These are phyloP conservation scores for Drosophila jambulina DNA, from an alignment of 1,140 invertebrate species.

Conservation along the genomic window DNA sequence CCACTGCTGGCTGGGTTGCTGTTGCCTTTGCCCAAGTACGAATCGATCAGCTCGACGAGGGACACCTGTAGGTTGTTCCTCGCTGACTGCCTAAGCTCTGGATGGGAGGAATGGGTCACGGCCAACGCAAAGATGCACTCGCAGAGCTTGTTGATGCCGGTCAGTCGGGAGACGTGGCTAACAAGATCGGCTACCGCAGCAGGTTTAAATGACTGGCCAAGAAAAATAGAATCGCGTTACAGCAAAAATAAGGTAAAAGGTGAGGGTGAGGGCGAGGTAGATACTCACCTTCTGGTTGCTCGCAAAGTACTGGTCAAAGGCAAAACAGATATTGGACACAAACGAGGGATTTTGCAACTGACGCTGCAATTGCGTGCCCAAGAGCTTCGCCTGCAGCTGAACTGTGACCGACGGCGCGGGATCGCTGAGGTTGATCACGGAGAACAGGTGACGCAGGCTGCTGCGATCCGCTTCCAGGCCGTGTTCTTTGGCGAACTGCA, in stretches of 20 bases:
- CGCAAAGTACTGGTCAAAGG: slow-evolving; percentile 90
- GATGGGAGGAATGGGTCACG: slow-evolving; percentile 91
- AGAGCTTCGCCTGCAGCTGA: slow-evolving; percentile 89
- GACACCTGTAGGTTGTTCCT: slow-evolving; percentile 92
- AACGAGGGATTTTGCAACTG: slow-evolving; percentile 91
- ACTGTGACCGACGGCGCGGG: slow-evolving; percentile 85
- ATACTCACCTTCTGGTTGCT: slow-evolving; percentile 87
- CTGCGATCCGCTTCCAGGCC: slow-evolving; percentile 95
- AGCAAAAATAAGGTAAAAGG: too few species aligned
- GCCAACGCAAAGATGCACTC: slow-evolving; percentile 95
- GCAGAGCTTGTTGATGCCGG: slow-evolving; percentile 93
- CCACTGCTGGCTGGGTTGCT: slow-evolving; percentile 91
- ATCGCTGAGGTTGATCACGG: slow-evolving; percentile 88
- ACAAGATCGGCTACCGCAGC: slow-evolving; percentile 89
- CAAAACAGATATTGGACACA: slow-evolving; percentile 92
- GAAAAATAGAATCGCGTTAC: neutral
- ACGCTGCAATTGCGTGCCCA: slow-evolving; percentile 90
- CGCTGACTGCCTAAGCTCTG: slow-evolving; percentile 90
- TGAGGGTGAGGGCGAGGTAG: neutral
- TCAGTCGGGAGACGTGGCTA: slow-evolving; percentile 92
- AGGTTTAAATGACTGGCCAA: slow-evolving; percentile 49
- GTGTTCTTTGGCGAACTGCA: slow-evolving; percentile 91
- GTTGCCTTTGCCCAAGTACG: slow-evolving; percentile 90
- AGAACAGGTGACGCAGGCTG: slow-evolving; percentile 94
- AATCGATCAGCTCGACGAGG: slow-evolving; percentile 93